A percentile compares a stretch with the other conserved stretches of the same genome.
Evolutionary conservation across 1,140 invertebrate genomes (phyloP).

Genomic region (Papilio glaucus): DNA sequence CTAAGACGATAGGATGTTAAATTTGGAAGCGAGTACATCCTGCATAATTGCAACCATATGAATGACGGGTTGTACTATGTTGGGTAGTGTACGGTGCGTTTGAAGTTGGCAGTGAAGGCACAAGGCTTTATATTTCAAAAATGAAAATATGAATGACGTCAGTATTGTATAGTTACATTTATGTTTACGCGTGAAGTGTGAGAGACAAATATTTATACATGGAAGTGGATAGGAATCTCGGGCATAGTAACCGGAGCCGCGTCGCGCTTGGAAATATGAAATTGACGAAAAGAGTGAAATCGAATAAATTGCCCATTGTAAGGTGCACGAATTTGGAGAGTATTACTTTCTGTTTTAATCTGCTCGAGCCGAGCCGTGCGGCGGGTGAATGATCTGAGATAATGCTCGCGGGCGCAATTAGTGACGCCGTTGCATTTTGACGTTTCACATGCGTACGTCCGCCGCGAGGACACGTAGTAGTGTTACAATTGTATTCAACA

Average conservation of each 20-base stretch:
- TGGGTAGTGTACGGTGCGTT: too few species aligned
- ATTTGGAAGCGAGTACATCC: too few species aligned
- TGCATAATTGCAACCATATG: too few species aligned
- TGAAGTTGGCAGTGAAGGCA: not conserved
- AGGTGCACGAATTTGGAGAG: conserved; percentile 74
- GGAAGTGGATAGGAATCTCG: not conserved
- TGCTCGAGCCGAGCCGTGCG: conserved; percentile 50
- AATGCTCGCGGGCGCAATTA: conserved; percentile 48
- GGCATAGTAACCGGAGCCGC: conserved; percentile 28
- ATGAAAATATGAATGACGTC: not conserved
- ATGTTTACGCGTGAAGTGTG: too few species aligned
- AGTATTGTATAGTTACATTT: not conserved
- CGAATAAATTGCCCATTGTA: conserved; percentile 80
- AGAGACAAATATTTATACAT: not conserved
- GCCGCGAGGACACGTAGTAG: not conserved
- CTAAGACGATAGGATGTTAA: too few species aligned
- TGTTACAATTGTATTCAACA: not conserved
- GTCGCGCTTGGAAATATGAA: conserved; percentile 66
- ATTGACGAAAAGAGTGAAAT: conserved; percentile 79
- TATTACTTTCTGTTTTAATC: conserved; percentile 78
- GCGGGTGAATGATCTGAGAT: conserved; percentile 48
- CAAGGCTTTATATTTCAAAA: not conserved
- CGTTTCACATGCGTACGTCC: conserved; percentile 15
- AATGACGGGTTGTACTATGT: too few species aligned
- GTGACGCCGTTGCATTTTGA: conserved; percentile 46